Evolutionary conservation across 2,888 invertebrate species (phyloP), one percentile per base, ranked within the genome.

Genomic region (Lysandra coridon): DNA sequence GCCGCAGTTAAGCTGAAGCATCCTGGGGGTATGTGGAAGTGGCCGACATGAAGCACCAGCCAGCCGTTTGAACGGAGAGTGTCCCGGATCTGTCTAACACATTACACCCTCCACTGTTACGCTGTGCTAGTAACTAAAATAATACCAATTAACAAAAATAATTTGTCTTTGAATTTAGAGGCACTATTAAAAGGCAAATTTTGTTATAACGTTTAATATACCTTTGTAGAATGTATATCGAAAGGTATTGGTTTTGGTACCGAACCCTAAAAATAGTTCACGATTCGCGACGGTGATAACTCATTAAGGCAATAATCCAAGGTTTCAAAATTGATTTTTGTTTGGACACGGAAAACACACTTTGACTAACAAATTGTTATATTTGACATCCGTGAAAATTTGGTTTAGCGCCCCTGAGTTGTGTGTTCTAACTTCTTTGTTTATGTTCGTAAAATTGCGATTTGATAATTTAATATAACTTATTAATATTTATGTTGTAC

Each of bases 251-350:
- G 7, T n/a, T 64, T 5, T 2, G 0, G 30, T 30, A 64, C 64
- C 10, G 64, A 30, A 64, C 64, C 30, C 64, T 64, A 64, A 64
- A 23, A 23, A 30, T 3, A 33, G 73, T 3, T 33, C 78, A 78
- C 73, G 33, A 78, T 78, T 69, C 37, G 69, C 53, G 69, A 78
- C 73, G 64, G 49, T 53, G 78, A 73, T 73, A 73, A 73, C 53
- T 37, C 30, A 73, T 73, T 73, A 78, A 73, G 69, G 33, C 62
- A 79, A 69, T 69, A 69, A 69, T 69, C 69, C 69, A 69, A 69
- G 69, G 69, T 33, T 69, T 6, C 81, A 86, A 85, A 89, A 89
- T 89, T 84, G 84, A 33, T 79, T 78, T 40, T 74, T 74, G 49
- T 74, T 74, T 74, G 30, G 44, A 74, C 49, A 74, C 57, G 57